Evolutionary conservation across 2,113 vertebrate genomes (phyloP).

Genomic region (Halcyon senegalensis): DNA sequence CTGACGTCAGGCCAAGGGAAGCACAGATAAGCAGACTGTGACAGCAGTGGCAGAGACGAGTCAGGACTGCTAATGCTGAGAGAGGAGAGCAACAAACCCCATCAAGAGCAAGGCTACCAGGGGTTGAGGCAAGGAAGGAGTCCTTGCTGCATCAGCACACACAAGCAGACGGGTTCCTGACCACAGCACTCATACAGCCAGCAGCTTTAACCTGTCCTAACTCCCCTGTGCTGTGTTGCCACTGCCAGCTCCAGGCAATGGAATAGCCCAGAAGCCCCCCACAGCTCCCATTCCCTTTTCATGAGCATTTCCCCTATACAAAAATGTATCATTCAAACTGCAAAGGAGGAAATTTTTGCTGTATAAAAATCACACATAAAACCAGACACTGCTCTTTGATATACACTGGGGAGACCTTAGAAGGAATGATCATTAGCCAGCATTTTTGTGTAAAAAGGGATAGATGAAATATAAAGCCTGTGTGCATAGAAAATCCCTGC

Average conservation of each 20-base stretch:
- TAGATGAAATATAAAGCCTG: background rate
- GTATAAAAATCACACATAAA: background rate
- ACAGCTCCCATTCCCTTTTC: accelerated
- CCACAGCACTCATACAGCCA: background rate
- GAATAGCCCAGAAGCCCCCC: background rate
- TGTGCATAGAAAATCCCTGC: background rate
- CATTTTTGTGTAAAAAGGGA: background rate
- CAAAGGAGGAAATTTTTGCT: background rate
- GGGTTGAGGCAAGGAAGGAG: background rate
- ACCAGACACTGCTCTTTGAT: background rate
- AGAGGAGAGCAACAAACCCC: background rate
- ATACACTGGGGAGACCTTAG: background rate
- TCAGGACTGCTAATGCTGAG: background rate
- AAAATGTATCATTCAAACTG: background rate
- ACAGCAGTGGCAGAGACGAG: background rate
- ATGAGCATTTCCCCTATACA: background rate
- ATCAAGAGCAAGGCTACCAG: background rate
- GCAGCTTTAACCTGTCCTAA: background rate
- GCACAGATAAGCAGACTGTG: background rate
- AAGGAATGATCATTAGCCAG: background rate
- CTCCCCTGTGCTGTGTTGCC: background rate
- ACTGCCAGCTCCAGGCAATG: background rate
- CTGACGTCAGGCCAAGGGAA: background rate
- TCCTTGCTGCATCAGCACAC: background rate
- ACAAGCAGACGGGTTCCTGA: background rate